phyloP scores from a whole-genome alignment of 2,888 invertebrate species.

The Nebria salina region DNA sequence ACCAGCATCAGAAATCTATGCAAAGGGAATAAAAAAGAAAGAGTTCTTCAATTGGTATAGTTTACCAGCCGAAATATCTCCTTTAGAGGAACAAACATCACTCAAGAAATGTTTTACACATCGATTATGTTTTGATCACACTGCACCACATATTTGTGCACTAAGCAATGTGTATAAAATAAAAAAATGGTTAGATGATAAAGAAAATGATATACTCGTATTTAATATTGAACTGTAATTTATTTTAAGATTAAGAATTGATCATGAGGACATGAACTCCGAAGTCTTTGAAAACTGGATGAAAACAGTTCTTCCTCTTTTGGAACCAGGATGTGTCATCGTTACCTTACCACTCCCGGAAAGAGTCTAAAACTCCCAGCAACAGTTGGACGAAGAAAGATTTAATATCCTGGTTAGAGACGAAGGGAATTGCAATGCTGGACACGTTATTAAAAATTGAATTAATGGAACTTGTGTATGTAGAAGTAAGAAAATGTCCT shows the following conservation, averaged over 20 bases:
- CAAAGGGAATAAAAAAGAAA: background rate
- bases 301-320: constrained; percentile 27
- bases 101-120: background rate
- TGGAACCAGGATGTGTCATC: constrained; percentile 36
- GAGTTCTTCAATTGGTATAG: background rate
- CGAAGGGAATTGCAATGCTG: constrained; percentile 4
- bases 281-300: constrained; percentile 47
- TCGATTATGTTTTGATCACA: background rate
- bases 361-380: constrained; percentile 33
- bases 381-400: constrained; percentile 29
- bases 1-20: background rate
- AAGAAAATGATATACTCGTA: no score
- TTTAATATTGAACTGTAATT: no score
- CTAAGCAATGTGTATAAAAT: no score
- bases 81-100: background rate
- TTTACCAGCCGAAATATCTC: background rate
- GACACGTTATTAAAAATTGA: constrained; percentile 4
- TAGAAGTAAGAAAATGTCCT: background rate
- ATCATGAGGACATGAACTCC: constrained; percentile 46
- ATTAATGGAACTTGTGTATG: constrained; percentile 13
- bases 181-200: no score
- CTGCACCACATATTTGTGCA: background rate
- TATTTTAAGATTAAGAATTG: no score
- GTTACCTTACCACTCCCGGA: constrained; percentile 44
- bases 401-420: background rate